Percentiles rank a stretch among this genome's conserved stretches.
Conservation (phyloP, 1,140 invertebrate species). For the Cydia fagiglandana region DNA sequence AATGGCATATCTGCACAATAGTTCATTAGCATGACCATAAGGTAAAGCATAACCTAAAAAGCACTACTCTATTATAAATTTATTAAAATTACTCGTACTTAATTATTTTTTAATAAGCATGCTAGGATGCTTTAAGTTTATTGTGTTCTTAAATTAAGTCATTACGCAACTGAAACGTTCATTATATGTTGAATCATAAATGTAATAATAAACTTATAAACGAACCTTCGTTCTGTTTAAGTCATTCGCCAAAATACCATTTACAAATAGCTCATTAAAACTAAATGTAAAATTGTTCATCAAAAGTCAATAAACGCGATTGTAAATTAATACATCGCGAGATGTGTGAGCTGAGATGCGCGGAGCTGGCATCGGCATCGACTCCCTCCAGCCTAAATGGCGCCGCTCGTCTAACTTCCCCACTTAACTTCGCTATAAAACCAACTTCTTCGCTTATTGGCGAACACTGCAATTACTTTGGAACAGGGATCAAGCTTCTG, state of each 20-base stretch:
- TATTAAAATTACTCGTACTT: too few species aligned
- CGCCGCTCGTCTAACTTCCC: constrained; percentile 52
- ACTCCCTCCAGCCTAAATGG: constrained; percentile 41
- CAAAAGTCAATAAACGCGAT: background rate
- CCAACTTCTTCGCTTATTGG: constrained; percentile 49
- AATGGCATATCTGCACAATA: too few species aligned
- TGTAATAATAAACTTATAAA: too few species aligned
- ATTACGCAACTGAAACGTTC: background rate
- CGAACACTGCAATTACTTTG: constrained; percentile 49
- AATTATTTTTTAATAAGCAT: too few species aligned
- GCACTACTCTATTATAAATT: too few species aligned
- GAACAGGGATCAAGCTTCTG: constrained; percentile 42
- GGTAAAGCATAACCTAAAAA: too few species aligned
- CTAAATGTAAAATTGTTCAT: background rate
- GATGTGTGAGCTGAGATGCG: background rate
- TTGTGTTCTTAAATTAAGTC: background rate
- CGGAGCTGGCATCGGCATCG: background rate
- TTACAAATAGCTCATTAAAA: too few species aligned
- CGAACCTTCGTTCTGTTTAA: too few species aligned
- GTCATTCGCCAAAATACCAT: too few species aligned
- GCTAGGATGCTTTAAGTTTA: too few species aligned
- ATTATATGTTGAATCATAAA: background rate
- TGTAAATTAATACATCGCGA: background rate
- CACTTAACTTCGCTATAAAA: constrained; percentile 55
- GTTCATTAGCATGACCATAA: too few species aligned